These are phyloP conservation scores for Zaprionus camerounensis DNA, from an alignment of 1,140 invertebrate genomes.

Conservation along the genomic window DNA sequence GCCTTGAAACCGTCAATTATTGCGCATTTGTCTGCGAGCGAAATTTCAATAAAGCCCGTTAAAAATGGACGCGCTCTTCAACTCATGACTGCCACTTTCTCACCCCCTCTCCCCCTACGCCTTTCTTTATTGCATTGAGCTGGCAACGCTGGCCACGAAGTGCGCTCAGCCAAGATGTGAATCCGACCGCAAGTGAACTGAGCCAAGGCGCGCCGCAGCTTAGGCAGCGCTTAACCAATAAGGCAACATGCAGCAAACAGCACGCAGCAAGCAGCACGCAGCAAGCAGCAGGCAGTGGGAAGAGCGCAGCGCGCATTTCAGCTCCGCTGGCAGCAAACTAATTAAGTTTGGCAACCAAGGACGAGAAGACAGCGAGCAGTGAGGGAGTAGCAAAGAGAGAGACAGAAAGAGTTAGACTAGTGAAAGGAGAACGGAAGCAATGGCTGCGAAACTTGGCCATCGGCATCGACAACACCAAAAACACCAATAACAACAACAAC, in stretches of 20 bases:
- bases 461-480: background rate
- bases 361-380: conserved; percentile 20
- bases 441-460: background rate
- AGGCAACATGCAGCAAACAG: conserved; percentile 28
- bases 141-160: background rate
- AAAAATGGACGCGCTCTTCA: background rate
- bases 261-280: too few species aligned
- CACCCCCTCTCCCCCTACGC: background rate
- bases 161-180: background rate
- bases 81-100: background rate
- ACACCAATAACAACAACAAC: too few species aligned
- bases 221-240: conserved; percentile 59
- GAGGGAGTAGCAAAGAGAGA: background rate
- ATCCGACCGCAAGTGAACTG: conserved; percentile 42
- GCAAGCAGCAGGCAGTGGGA: conserved; percentile 7
- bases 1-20: conserved; percentile 8
- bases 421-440: background rate
- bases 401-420: background rate
- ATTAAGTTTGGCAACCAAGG: conserved; percentile 69
- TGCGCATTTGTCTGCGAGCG: conserved; percentile 40
- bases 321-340: conserved; percentile 60
- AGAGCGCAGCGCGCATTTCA: conserved; percentile 39
- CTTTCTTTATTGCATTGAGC: background rate
- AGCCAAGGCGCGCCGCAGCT: conserved; percentile 30
- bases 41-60: conserved; percentile 40